Conservation (phyloP, 1,140 invertebrate species). For the Meloidogyne exigua region DNA sequence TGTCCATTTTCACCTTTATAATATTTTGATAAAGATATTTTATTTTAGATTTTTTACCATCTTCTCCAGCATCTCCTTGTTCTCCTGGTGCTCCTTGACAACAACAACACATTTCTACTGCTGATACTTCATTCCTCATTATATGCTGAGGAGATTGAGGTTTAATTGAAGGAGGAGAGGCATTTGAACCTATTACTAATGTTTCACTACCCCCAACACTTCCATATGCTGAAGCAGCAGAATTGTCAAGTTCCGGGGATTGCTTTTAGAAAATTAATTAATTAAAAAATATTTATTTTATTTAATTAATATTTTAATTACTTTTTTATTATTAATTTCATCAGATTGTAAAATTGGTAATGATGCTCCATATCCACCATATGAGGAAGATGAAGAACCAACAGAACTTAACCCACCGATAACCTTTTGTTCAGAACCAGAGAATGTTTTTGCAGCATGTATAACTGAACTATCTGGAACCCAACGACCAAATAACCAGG, state of each 20-base stretch:
- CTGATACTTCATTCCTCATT: neutral
- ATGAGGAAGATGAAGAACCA: neutral
- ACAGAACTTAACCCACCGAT: no score
- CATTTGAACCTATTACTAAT: neutral
- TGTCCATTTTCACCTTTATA: conserved; percentile 6
- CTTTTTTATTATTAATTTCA: conserved; percentile 6
- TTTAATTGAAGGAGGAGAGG: conserved; percentile 27
- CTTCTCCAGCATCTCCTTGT: conserved; percentile 36
- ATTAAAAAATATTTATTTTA: neutral
- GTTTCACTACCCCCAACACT: neutral
- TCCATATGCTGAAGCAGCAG: neutral
- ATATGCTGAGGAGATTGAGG: conserved; percentile 5
- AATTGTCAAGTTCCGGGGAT: neutral
- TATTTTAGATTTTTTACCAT: no score
- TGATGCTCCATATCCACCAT: conserved; percentile 32
- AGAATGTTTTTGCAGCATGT: conserved; percentile 10
- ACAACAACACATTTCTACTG: conserved; percentile 19
- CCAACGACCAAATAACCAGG: conserved; percentile 39
- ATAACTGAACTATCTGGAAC: conserved; percentile 7
- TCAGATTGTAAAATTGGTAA: neutral
- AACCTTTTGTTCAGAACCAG: conserved; percentile 9
- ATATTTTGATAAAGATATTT: neutral
- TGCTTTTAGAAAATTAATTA: neutral
- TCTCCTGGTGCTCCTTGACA: conserved; percentile 34
- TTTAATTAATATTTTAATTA: neutral